Evolutionary conservation across 2,888 invertebrate genomes (phyloP).

Genomic region (Myopa tessellatipennis): DNA sequence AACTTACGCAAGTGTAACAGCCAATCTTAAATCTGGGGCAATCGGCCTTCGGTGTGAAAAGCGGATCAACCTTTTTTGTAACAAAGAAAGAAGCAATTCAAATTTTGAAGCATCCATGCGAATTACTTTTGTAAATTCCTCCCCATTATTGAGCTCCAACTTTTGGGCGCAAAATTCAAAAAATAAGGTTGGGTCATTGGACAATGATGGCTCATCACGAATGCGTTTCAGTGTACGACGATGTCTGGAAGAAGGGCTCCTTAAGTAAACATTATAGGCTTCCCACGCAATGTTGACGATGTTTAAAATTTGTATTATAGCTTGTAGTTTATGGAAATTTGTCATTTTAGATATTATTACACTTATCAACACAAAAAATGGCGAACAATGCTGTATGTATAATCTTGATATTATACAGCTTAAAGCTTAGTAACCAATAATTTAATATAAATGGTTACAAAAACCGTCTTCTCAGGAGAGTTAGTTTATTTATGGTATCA

Average conservation of each 20-base stretch:
- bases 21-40: constrained; percentile 26
- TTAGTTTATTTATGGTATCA: too few species aligned
- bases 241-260: neutral
- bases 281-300: neutral
- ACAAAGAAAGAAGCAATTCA: neutral
- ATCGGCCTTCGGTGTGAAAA: constrained; percentile 34
- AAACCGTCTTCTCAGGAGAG: too few species aligned
- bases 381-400: too few species aligned
- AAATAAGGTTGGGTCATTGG: neutral
- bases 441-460: too few species aligned
- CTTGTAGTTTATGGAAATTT: neutral
- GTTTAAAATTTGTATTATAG: neutral
- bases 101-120: neutral
- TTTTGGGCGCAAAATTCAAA: neutral
- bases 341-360: neutral
- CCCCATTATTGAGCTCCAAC: neutral
- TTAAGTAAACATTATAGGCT: neutral
- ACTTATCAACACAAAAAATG: too few species aligned
- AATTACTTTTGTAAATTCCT: neutral
- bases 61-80: constrained; percentile 2
- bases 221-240: neutral
- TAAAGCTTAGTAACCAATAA: too few species aligned
- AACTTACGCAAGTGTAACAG: constrained; percentile 37
- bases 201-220: neutral
- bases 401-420: too few species aligned